Percentiles rank a stretch among this genome's conserved stretches.
Evolutionary conservation across 2,113 vertebrate genomes (phyloP).

Genomic region (Rhinoderma darwinii): DNA sequence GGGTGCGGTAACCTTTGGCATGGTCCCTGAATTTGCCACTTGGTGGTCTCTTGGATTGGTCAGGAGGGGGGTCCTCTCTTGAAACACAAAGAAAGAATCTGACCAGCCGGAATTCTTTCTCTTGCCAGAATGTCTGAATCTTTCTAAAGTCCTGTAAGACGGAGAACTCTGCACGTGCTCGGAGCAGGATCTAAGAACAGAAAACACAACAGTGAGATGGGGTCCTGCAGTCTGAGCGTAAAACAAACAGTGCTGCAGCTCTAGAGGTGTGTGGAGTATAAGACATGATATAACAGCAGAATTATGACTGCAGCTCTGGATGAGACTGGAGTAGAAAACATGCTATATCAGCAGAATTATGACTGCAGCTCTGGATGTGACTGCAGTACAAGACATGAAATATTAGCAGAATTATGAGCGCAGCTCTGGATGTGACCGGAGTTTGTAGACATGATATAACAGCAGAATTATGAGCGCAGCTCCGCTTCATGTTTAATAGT

Average conservation of each 20-base stretch:
- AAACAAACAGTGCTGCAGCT: not conserved
- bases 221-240: too few species aligned
- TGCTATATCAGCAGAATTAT: too few species aligned
- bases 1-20: slow-evolving; percentile 58
- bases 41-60: slow-evolving; percentile 19
- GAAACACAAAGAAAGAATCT: slow-evolving; percentile 68
- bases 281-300: not conserved
- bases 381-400: too few species aligned
- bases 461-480: too few species aligned
- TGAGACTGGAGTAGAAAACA: too few species aligned
- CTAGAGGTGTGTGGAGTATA: not conserved
- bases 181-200: slow-evolving; percentile 66
- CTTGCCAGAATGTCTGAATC: slow-evolving; percentile 71
- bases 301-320: too few species aligned
- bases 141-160: slow-evolving; percentile 69
- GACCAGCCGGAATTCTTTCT: slow-evolving; percentile 69
- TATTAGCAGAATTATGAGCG: too few species aligned
- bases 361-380: too few species aligned
- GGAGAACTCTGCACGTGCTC: slow-evolving; percentile 67
- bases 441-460: too few species aligned
- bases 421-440: too few species aligned
- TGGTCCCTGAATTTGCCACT: not conserved
- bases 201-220: not conserved
- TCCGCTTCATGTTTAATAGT: too few species aligned
- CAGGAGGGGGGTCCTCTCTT: slow-evolving; percentile 57